phyloP scores from a whole-genome alignment of 2,888 invertebrate genomes.

The Pheosia tremula region DNA sequence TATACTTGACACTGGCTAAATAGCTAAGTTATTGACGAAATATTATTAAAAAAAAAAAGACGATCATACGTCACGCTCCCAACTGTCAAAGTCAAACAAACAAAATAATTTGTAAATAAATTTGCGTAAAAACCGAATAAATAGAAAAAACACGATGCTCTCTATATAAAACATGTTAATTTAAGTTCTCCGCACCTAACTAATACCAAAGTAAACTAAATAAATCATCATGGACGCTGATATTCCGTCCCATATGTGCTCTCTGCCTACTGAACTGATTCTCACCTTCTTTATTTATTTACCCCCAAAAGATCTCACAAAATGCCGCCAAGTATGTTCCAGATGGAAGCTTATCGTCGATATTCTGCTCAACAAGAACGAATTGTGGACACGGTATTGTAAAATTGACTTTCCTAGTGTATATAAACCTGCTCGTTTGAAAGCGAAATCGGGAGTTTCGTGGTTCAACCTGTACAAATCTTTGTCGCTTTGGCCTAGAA shows the following conservation, averaged over 20 bases:
- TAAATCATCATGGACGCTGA: slow-evolving; percentile 22
- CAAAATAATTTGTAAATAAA: not conserved
- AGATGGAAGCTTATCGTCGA: slow-evolving; percentile 66
- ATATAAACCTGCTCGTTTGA: slow-evolving; percentile 47
- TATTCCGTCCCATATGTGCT: slow-evolving; percentile 9
- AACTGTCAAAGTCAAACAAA: slow-evolving; percentile 1
- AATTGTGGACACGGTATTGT: slow-evolving; percentile 58
- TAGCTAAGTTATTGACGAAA: not conserved
- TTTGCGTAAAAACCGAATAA: slow-evolving; percentile 11
- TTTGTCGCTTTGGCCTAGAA: slow-evolving; percentile 58
- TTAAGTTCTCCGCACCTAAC: not conserved
- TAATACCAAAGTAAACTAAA: slow-evolving; percentile 6
- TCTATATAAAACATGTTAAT: slow-evolving; percentile 12
- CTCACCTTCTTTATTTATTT: slow-evolving; percentile 56
- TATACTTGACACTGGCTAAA: too few relatives aligned
- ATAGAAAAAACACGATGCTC: slow-evolving; percentile 20
- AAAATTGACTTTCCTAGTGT: slow-evolving; percentile 47
- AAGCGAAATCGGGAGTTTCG: slow-evolving; percentile 39
- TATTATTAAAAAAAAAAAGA: not conserved
- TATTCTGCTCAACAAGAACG: slow-evolving; percentile 43
- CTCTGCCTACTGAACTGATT: slow-evolving; percentile 61
- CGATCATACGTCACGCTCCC: not conserved
- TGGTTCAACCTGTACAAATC: slow-evolving; percentile 68
- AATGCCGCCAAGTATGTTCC: slow-evolving; percentile 58
- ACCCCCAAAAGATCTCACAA: slow-evolving; percentile 51